Base-by-base conservation (phyloP, 2,888 invertebrate genomes). In the Rotaria magnacalcarata region DNA sequence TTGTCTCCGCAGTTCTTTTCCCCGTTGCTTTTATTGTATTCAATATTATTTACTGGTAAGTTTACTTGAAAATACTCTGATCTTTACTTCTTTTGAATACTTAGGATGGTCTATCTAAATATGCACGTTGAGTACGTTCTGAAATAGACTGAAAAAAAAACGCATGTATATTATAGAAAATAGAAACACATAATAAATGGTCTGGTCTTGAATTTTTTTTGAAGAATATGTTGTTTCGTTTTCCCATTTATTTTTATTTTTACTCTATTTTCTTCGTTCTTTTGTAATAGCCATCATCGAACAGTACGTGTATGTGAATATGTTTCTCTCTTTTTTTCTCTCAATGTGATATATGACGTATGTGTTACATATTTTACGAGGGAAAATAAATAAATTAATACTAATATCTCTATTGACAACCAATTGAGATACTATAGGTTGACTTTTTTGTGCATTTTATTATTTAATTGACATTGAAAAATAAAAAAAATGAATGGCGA, bases 101-200 rank as follows among this genome's bases (percentile, higher is more conserved):
- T 80, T 43, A 80, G 75, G 87, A 87, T 87, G 87, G 85, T 87
- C 27, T 86, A 86, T 85, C 84, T 86, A 54, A 86, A 86, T 56
- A 86, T 86, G 86, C 84, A 86, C 27, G 86, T 86, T 50, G 84
- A 86, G 4, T 84, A 84, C 47, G 75, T 80, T 21, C 43, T 47
- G 21, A 80, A 80, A 80, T 80, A 80, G 47, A 14, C 24, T 5
- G 14, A 0, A 27, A 2, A 11, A 14, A 34, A 11, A 24, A 16
- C 34, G 19, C 16, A 67, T 67, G 67, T 34, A 27, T 67, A 34
- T 10, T 16, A 27, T 24, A 16, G 34, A 27, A 16, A 67, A 34
- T 67, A 67, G 11, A 67, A 34, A 14, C 11, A 67, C 6, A 16
- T 24, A 34, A 16, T 67, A 67, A 10, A 27, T 34, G 4, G 27